A percentile compares a stretch with the other conserved stretches of the same genome.
Conservation (phyloP, 2,113 vertebrate genomes). For the Microtus ochrogaster region DNA sequence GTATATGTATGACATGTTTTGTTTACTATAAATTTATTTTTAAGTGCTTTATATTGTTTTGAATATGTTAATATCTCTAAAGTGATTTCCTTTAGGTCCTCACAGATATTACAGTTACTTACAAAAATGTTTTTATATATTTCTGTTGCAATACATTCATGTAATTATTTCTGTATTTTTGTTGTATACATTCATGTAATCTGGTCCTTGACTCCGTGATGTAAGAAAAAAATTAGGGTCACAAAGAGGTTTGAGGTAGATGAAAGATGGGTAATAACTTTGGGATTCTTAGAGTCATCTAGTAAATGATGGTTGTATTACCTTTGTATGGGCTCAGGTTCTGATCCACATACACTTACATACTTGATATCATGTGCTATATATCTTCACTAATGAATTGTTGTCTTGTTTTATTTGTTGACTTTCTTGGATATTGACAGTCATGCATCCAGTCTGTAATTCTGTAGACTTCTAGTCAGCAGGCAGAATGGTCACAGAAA, state of each 20-base stretch:
- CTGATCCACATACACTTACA: not conserved
- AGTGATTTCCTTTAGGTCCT: conserved; percentile 7
- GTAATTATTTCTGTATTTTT: not conserved
- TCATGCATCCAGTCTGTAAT: conserved; percentile 5
- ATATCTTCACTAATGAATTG: conserved; percentile 16
- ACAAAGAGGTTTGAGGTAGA: conserved; percentile 42
- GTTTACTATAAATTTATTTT: conserved; percentile 44
- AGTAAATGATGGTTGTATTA: conserved; percentile 16
- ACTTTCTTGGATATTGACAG: not conserved
- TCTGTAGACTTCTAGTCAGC: not conserved
- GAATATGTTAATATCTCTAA: conserved; percentile 22
- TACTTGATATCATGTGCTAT: not conserved
- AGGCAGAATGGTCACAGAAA: conserved; percentile 2
- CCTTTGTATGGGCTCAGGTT: conserved; percentile 8
- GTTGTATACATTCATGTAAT: not conserved
- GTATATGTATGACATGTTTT: conserved; percentile 18
- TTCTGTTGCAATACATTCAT: not conserved
- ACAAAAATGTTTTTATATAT: not conserved
- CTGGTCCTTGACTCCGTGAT: not conserved
- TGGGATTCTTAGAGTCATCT: not conserved
- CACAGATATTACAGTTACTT: conserved; percentile 1
- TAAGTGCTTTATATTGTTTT: conserved; percentile 42
- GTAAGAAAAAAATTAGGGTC: not conserved
- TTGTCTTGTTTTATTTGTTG: conserved; percentile 16
- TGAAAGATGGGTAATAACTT: not conserved